Evolutionary conservation across 2,888 invertebrate species (phyloP).

Genomic region (Gryllus longicercus): DNA sequence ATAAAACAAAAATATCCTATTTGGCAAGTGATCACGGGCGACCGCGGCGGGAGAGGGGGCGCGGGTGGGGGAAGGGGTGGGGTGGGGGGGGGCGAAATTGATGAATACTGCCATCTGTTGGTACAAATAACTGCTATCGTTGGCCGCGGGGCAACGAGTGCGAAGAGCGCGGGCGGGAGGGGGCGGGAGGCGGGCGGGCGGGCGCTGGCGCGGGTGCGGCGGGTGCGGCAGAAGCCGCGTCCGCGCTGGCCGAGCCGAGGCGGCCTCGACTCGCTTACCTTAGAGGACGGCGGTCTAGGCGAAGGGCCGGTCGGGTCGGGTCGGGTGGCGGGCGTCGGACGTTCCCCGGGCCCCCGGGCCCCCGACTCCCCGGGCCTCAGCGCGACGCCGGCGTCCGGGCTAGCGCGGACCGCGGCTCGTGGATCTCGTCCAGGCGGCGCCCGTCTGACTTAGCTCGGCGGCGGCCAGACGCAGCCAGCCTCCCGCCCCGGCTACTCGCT

Average conservation of each 20-base stretch:
- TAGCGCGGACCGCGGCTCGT: background rate
- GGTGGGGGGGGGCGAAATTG: background rate
- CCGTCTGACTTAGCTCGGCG: background rate
- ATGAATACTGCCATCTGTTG: constrained; percentile 17
- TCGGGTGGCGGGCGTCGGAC: too few relatives aligned
- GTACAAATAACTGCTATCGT: constrained; percentile 8
- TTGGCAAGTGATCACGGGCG: background rate
- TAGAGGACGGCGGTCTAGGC: background rate
- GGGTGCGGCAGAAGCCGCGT: background rate
- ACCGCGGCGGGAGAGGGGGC: background rate
- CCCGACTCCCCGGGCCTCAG: background rate
- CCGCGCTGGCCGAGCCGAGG: background rate
- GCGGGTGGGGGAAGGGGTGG: background rate
- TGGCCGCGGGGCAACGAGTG: background rate
- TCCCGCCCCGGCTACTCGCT: background rate
- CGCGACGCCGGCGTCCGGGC: background rate
- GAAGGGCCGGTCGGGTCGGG: background rate
- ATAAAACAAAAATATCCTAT: background rate
- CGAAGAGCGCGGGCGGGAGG: background rate
- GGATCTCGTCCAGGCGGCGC: background rate
- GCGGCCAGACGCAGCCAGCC: background rate
- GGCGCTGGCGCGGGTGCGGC: background rate
- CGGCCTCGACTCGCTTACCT: constrained; percentile 1
- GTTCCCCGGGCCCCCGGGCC: too few relatives aligned
- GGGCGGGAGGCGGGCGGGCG: background rate